phyloP scores from a whole-genome alignment of 2,797 vertebrate species.

The Allobates femoralis region DNA sequence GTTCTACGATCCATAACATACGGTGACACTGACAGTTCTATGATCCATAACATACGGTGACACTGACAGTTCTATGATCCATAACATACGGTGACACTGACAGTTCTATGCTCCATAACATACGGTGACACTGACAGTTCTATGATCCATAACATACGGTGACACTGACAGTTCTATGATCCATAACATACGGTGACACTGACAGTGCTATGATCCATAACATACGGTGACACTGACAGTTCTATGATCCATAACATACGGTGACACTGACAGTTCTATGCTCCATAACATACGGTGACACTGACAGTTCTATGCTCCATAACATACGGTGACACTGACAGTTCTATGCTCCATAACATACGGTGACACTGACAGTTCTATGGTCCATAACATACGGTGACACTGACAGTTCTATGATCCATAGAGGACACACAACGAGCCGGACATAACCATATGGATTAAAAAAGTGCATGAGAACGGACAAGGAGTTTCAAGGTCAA shows the following conservation, averaged over 20 bases:
- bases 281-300: background rate
- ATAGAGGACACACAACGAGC: no score
- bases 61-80: background rate
- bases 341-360: background rate
- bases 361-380: background rate
- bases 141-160: background rate
- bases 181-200: background rate
- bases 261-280: background rate
- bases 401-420: background rate
- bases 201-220: background rate
- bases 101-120: background rate
- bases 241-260: background rate
- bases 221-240: background rate
- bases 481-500: slow-evolving; percentile 59
- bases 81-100: background rate
- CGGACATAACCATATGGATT: no score
- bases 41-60: background rate
- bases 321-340: background rate
- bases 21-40: background rate
- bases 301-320: background rate
- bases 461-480: background rate
- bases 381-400: background rate
- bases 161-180: background rate
- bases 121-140: background rate
- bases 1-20: background rate